phyloP scores from a whole-genome alignment of 2,797 vertebrate species.

The Spinus olivaceus region DNA sequence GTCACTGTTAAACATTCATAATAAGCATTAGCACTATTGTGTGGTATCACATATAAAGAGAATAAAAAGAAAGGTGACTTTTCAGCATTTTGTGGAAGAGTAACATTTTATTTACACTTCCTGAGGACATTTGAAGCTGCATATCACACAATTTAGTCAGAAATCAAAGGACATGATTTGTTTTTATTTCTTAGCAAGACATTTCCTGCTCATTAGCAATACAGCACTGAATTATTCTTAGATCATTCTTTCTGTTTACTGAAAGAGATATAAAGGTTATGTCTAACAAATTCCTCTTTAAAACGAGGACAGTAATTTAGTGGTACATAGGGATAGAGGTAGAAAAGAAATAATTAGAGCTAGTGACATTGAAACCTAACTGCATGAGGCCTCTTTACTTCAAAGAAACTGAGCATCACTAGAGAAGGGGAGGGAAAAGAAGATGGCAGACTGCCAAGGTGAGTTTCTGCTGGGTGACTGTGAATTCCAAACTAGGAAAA shows the following conservation, averaged over 20 bases:
- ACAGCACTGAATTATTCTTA: background rate
- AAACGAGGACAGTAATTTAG: background rate
- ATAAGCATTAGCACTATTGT: background rate
- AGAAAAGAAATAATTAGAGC: constrained; percentile 13
- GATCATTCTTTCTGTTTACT: background rate
- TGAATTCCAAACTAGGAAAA: background rate
- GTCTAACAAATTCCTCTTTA: background rate
- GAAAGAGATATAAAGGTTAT: background rate
- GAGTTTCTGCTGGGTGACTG: background rate
- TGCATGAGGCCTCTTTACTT: background rate
- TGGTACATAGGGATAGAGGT: background rate
- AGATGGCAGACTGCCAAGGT: background rate
- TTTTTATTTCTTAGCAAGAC: background rate
- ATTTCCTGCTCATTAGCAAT: background rate
- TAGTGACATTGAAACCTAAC: background rate
- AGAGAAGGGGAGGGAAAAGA: background rate
- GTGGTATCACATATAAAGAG: background rate
- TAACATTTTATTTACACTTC: background rate
- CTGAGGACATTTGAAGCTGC: background rate
- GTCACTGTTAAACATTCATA: background rate
- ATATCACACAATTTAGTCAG: background rate
- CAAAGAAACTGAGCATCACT: background rate
- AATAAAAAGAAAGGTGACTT: background rate
- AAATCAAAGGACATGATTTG: background rate
- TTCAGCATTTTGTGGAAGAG: background rate